These are phyloP conservation scores for Athene cunicularia DNA, from an alignment of 2,113 vertebrate species.

Conservation along the genomic window DNA sequence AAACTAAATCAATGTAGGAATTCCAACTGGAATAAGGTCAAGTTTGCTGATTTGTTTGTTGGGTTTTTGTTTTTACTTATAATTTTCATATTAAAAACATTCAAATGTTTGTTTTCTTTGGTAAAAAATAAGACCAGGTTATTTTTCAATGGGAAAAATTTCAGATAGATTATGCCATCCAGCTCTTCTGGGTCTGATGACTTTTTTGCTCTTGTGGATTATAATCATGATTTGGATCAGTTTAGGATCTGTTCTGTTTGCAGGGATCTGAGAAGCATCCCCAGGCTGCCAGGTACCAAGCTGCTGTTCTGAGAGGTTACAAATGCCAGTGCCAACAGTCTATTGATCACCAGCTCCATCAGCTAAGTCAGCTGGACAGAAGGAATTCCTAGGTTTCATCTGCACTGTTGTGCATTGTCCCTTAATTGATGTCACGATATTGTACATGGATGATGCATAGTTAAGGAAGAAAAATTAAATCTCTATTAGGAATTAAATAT, in stretches of 20 bases:
- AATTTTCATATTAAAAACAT: background rate
- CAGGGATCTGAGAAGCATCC: background rate
- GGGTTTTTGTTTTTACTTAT: background rate
- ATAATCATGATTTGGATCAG: background rate
- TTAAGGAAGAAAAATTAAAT: background rate
- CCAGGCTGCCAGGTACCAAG: background rate
- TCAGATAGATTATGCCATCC: background rate
- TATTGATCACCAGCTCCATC: background rate
- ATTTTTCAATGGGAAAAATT: background rate
- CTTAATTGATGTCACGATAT: background rate
- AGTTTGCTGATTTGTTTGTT: background rate
- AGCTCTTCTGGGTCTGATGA: background rate
- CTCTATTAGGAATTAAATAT: background rate
- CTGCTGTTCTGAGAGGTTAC: background rate
- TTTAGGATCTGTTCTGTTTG: background rate
- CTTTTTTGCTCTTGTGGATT: background rate
- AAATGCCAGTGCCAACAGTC: rapidly evolving
- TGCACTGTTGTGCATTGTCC: background rate
- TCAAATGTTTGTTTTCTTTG: background rate
- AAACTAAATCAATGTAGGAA: background rate
- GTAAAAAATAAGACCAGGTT: background rate
- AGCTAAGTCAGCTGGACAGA: background rate
- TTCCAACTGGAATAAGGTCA: background rate
- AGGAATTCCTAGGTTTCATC: background rate
- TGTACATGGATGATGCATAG: background rate